Percentiles rank a stretch among this genome's conserved stretches.
Evolutionary conservation across 1,140 invertebrate species (phyloP).

Genomic region (Goniozus legneri): DNA sequence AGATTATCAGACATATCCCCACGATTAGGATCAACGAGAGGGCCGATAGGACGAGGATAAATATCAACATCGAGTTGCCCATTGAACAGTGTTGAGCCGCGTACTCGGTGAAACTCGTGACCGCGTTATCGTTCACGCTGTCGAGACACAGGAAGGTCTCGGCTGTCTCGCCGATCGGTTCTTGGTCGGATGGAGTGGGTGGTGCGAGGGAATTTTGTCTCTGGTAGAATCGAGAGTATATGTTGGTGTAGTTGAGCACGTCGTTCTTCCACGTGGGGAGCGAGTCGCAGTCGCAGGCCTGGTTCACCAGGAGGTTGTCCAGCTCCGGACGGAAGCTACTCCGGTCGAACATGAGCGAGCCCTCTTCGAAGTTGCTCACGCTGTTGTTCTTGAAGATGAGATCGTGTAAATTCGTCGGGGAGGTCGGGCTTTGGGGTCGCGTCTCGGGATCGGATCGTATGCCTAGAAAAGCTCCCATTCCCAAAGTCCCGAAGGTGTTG

Average conservation of each 20-base stretch:
- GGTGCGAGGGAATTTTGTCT: constrained; percentile 16
- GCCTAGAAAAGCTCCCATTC: constrained; percentile 60
- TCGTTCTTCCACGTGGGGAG: constrained; percentile 47
- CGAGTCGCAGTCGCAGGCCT: constrained; percentile 59
- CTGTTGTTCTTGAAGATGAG: constrained; percentile 67
- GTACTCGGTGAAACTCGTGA: constrained; percentile 36
- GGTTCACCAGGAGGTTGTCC: constrained; percentile 60
- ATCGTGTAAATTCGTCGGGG: constrained; percentile 40
- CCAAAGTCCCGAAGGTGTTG: constrained; percentile 59
- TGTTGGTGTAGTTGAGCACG: constrained; percentile 47
- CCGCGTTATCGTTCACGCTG: constrained; percentile 16
- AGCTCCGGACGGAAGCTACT: constrained; percentile 56
- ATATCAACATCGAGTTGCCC: constrained; percentile 34
- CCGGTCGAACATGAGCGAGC: constrained; percentile 60
- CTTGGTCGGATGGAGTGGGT: constrained; percentile 21
- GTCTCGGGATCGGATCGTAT: constrained; percentile 57
- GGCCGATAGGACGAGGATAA: constrained; percentile 30
- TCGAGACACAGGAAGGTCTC: constrained; percentile 41
- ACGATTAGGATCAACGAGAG: constrained; percentile 24
- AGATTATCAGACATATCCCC: constrained; percentile 29
- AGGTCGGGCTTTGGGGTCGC: constrained; percentile 10
- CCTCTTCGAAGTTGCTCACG: constrained; percentile 55
- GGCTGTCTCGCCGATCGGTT: constrained; percentile 30
- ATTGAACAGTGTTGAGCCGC: constrained; percentile 36
- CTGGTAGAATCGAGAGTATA: constrained; percentile 33